phyloP scores from a whole-genome alignment of 2,797 vertebrate genomes.

The Takifugu ocellatus region DNA sequence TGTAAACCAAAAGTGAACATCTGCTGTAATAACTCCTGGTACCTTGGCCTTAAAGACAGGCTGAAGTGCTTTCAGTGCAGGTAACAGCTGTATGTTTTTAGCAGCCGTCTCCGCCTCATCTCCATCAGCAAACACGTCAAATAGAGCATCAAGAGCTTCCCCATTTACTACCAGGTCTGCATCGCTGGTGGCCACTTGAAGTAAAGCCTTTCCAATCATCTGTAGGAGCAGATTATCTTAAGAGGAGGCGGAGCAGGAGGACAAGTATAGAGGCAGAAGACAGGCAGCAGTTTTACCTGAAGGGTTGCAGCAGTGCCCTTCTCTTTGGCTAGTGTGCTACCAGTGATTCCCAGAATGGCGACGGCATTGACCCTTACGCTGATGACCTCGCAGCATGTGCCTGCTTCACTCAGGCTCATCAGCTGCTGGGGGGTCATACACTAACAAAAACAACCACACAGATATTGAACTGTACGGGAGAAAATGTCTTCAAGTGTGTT shows the following conservation, averaged over 20 bases:
- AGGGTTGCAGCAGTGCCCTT: slow-evolving; percentile 81
- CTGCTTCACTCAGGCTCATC: slow-evolving; percentile 85
- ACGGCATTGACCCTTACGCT: slow-evolving; percentile 88
- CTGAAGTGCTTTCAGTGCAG: slow-evolving; percentile 86
- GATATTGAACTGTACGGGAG: slow-evolving; percentile 7
- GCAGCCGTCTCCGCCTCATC: slow-evolving; percentile 86
- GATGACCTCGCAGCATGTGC: slow-evolving; percentile 77
- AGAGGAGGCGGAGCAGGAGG: slow-evolving; percentile 1
- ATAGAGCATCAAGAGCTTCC: slow-evolving; percentile 92
- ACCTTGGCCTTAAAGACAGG: slow-evolving; percentile 93
- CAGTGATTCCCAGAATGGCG: slow-evolving; percentile 92
- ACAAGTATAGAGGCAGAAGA: neutral
- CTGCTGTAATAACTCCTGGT: slow-evolving; percentile 9
- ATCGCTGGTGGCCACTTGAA: slow-evolving; percentile 85
- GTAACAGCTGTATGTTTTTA: slow-evolving; percentile 81
- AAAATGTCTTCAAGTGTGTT: neutral
- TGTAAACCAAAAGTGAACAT: neutral
- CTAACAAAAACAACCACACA: slow-evolving; percentile 58
- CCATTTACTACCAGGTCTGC: slow-evolving; percentile 87
- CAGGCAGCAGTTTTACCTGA: slow-evolving; percentile 75
- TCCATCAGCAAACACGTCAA: slow-evolving; percentile 97
- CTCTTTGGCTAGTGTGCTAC: slow-evolving; percentile 87
- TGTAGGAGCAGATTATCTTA: slow-evolving; percentile 53
- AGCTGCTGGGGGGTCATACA: slow-evolving; percentile 90
- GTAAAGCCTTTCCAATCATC: slow-evolving; percentile 89